Percentiles rank a stretch among this genome's conserved stretches.
These are phyloP conservation scores for Chaenodraco wilsoni DNA, from an alignment of 2,797 vertebrate genomes.

Conservation along the genomic window DNA sequence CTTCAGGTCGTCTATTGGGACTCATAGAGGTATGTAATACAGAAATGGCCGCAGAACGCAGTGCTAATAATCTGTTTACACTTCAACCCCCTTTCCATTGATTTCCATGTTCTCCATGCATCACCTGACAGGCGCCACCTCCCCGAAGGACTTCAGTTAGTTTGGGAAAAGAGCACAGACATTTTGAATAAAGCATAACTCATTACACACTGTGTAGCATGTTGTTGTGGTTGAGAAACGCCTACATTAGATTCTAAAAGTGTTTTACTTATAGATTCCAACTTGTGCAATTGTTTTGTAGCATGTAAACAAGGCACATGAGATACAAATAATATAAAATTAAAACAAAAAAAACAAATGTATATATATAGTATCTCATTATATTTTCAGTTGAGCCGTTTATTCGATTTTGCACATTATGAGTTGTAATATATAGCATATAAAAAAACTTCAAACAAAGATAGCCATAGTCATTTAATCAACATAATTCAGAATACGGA, in stretches of 20 bases:
- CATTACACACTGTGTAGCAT: not conserved
- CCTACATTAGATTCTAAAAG: no score
- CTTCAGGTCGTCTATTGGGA: constrained; percentile 73
- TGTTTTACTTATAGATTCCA: no score
- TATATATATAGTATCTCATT: no score
- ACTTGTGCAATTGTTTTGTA: no score
- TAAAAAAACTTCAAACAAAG: not conserved
- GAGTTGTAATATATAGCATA: not conserved
- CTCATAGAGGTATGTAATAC: constrained; percentile 79
- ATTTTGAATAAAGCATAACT: constrained; percentile 20
- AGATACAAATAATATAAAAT: no score
- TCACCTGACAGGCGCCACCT: constrained; percentile 40
- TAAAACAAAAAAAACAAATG: no score
- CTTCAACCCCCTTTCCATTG: constrained; percentile 70
- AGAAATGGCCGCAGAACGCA: constrained; percentile 71
- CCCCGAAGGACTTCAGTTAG: constrained; percentile 37
- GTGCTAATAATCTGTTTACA: constrained; percentile 80
- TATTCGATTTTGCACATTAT: not conserved
- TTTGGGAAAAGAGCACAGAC: constrained; percentile 28
- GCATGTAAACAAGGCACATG: no score
- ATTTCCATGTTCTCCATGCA: constrained; percentile 68
- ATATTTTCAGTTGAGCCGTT: no score
- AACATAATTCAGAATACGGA: not conserved
- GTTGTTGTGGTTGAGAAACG: not conserved
- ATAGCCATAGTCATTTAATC: no score